A percentile compares a stretch with the other conserved stretches of the same genome.
These are phyloP conservation scores for Synergus laeviventris DNA, from an alignment of 2,888 invertebrate genomes.

Conservation along the genomic window DNA sequence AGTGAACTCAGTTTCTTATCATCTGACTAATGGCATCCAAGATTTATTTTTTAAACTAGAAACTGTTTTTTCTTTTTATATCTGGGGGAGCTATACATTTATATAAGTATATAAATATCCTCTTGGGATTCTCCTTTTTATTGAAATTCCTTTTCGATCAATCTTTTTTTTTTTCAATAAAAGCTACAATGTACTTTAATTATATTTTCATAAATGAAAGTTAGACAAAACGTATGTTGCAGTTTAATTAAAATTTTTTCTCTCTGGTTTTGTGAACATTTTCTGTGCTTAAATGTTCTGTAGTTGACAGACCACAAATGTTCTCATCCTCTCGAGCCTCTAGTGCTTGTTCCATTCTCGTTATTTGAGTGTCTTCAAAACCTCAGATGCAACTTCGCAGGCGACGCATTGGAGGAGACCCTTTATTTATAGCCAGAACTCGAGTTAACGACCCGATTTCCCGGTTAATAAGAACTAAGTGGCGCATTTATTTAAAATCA, in stretches of 20 bases:
- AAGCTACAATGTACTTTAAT: not conserved
- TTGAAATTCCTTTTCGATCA: not conserved
- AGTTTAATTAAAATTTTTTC: not conserved
- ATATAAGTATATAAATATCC: too few relatives aligned
- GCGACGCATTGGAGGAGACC: not conserved
- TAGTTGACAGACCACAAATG: not conserved
- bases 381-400: not conserved
- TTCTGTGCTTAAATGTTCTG: not conserved
- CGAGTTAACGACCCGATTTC: slow-evolving; percentile 4
- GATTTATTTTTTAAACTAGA: not conserved
- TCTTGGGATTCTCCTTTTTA: not conserved
- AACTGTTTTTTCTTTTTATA: not conserved
- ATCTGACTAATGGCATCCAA: too few relatives aligned
- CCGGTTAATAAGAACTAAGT: not conserved
- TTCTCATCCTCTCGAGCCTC: not conserved
- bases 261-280: not conserved
- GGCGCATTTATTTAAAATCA: not conserved
- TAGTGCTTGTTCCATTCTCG: not conserved
- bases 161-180: not conserved
- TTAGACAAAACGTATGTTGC: not conserved
- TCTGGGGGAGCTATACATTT: not conserved
- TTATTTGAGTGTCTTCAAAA: slow-evolving; percentile 1
- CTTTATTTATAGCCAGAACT: slow-evolving; percentile 17
- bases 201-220: not conserved
- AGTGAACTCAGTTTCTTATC: not conserved